These are phyloP conservation scores for Megalops cyprinoides DNA, from an alignment of 2,797 vertebrate genomes.

Conservation along the genomic window DNA sequence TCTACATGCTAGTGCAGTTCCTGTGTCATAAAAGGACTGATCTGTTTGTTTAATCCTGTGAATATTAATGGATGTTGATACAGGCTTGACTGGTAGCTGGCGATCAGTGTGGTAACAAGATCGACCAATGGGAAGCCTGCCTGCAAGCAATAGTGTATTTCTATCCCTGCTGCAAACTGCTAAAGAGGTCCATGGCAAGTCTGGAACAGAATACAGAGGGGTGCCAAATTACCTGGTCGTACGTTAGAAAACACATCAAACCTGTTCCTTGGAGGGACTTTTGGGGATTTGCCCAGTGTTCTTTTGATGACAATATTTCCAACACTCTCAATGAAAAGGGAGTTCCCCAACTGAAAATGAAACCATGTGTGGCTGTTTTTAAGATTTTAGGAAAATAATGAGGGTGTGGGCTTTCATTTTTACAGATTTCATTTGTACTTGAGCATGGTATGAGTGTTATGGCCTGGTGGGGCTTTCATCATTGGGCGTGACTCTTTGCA, in stretches of 20 bases:
- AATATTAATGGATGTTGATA: too few relatives aligned
- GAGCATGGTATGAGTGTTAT: neutral
- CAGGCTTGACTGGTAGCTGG: too few relatives aligned
- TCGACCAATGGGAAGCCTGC: too few relatives aligned
- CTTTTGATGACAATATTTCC: neutral
- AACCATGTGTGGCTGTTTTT: neutral
- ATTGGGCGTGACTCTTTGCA: neutral
- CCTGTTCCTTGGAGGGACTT: constrained; percentile 4
- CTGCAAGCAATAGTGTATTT: too few relatives aligned
- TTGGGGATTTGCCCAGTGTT: neutral
- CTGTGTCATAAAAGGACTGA: too few relatives aligned
- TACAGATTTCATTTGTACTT: neutral
- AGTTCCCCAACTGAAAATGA: neutral
- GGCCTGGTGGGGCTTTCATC: neutral
- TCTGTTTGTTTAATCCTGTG: too few relatives aligned
- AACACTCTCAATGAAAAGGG: neutral
- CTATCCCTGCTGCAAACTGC: neutral
- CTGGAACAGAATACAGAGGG: neutral
- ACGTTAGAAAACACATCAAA: neutral
- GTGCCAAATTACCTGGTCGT: neutral
- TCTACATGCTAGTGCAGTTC: too few relatives aligned
- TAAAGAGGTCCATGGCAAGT: neutral
- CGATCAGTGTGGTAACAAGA: too few relatives aligned
- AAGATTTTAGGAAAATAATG: neutral
- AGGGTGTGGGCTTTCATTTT: neutral